These are phyloP conservation scores for Sapayoa aenigma DNA, from an alignment of 2,113 vertebrate genomes.

Conservation along the genomic window DNA sequence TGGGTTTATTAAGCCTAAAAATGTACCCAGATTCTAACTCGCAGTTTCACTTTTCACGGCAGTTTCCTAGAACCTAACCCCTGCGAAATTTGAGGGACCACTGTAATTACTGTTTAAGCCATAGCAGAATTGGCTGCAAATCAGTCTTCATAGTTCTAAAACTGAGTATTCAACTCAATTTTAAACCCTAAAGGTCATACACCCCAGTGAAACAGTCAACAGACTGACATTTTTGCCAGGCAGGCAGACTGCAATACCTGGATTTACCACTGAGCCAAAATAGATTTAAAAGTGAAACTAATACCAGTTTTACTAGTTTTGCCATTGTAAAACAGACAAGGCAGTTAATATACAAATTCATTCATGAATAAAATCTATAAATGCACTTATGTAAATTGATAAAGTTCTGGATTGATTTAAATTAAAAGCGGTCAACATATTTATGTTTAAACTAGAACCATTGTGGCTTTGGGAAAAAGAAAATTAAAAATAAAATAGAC, in stretches of 20 bases:
- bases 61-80: no score
- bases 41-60: no score
- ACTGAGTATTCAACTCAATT: background rate
- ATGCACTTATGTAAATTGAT: background rate
- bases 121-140: background rate
- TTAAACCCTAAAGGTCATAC: background rate
- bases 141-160: background rate
- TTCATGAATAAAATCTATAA: background rate
- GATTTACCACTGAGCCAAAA: background rate
- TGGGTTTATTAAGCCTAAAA: no score
- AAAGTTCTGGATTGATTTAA: background rate
- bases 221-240: background rate
- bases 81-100: no score
- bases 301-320: background rate
- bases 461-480: background rate
- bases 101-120: background rate
- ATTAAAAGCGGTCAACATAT: background rate
- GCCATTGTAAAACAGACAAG: background rate
- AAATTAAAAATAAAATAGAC: background rate
- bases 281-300: background rate
- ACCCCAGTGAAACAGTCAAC: background rate
- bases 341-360: background rate
- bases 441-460: background rate
- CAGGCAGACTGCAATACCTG: background rate
- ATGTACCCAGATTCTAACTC: no score